phyloP scores from a whole-genome alignment of 2,888 invertebrate species.

The Cosmopolites sordidus region DNA sequence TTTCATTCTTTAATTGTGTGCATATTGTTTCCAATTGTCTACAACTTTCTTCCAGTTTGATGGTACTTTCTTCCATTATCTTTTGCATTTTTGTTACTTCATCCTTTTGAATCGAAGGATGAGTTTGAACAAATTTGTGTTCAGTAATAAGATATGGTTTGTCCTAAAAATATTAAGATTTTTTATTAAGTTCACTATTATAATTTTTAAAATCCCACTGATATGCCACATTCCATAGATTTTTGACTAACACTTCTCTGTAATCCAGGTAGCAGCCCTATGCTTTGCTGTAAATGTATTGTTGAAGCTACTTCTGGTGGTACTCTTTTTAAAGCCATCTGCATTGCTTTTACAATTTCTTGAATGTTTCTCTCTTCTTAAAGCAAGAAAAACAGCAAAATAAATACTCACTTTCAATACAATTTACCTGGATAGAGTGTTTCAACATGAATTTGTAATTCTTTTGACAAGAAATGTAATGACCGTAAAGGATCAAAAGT shows the following conservation, averaged over 20 bases:
- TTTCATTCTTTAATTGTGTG: conserved; percentile 42
- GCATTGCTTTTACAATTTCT: conserved; percentile 45
- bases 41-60: conserved; percentile 44
- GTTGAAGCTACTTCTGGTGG: conserved; percentile 44
- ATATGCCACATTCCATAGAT: conserved; percentile 20
- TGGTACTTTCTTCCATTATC: conserved; percentile 43
- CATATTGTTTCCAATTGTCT: conserved; percentile 44
- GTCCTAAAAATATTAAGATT: conserved; percentile 22
- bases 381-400: conserved; percentile 9
- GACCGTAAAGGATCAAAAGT: conserved; percentile 46
- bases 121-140: conserved; percentile 34
- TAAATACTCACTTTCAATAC: conserved; percentile 10
- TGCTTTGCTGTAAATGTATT: conserved; percentile 35
- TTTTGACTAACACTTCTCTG: conserved; percentile 17
- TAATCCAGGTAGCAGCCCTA: conserved; percentile 26
- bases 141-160: conserved; percentile 12
- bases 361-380: conserved; percentile 40
- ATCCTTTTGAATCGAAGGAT: conserved; percentile 32
- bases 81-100: conserved; percentile 41
- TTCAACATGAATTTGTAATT: conserved; percentile 42
- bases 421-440: conserved; percentile 37
- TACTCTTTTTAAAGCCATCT: conserved; percentile 43
- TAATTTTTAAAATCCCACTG: conserved; percentile 21
- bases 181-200: not conserved
- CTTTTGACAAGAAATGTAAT: conserved; percentile 45